Evolutionary conservation across 2,113 vertebrate genomes (phyloP).

Genomic region (Megaleporinus macrocephalus): DNA sequence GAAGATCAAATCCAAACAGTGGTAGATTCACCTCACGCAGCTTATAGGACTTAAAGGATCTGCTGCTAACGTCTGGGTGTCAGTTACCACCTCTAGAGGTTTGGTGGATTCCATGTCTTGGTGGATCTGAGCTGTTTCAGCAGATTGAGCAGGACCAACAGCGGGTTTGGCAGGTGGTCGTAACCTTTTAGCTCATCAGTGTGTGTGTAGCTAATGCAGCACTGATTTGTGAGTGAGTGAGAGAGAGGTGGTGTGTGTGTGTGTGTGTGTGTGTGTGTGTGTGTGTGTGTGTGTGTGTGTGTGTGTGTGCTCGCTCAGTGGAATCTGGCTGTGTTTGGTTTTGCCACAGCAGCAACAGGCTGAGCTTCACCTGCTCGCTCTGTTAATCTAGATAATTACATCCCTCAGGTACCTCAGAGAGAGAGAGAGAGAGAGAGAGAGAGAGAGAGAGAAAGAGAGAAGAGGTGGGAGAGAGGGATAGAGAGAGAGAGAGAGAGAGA

Average conservation of each 20-base stretch:
- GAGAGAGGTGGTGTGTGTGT: neutral
- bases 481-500: neutral
- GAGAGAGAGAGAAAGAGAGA: constrained; percentile 40
- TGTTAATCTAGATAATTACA: constrained; percentile 73
- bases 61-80: no score
- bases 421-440: constrained; percentile 64
- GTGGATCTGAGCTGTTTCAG: no score
- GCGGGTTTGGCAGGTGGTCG: no score
- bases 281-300: neutral
- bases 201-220: constrained; percentile 70
- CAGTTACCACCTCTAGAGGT: no score
- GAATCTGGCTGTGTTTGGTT: neutral
- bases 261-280: neutral
- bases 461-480: constrained; percentile 21
- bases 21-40: no score
- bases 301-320: neutral
- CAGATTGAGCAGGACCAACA: neutral
- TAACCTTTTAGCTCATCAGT: neutral
- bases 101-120: no score
- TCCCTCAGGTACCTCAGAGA: constrained; percentile 66
- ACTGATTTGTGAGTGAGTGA: constrained; percentile 64
- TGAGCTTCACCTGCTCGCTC: constrained; percentile 39
- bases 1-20: no score
- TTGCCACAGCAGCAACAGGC: constrained; percentile 22
- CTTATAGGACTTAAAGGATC: no score